Evolutionary conservation across 2,888 invertebrate species (phyloP).

Genomic region (Xylota sylvarum): DNA sequence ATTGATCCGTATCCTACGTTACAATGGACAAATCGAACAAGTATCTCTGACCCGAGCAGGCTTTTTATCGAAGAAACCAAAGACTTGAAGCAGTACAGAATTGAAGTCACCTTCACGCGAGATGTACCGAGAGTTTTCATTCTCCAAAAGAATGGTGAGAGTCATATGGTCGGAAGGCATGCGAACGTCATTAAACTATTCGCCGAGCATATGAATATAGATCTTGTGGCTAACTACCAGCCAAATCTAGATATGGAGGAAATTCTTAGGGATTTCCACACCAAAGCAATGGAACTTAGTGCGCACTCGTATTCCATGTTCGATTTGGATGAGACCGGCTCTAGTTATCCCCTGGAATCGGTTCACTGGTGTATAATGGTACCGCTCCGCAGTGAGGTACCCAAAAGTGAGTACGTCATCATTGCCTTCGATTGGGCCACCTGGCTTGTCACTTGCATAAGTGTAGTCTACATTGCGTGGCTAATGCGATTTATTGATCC

Average conservation of each 20-base stretch:
- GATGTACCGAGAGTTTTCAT: conserved; percentile 51
- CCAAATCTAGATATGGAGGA: conserved; percentile 35
- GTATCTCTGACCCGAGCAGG: conserved; percentile 6
- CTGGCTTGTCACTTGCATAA: conserved; percentile 79
- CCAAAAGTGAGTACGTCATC: conserved; percentile 81
- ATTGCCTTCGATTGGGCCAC: conserved; percentile 81
- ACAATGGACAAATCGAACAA: conserved; percentile 51
- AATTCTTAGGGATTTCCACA: conserved; percentile 39
- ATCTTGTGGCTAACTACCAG: conserved; percentile 23
- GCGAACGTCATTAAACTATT: conserved; percentile 49
- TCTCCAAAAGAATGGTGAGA: neutral
- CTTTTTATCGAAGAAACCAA: conserved; percentile 15
- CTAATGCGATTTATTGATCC: conserved; percentile 79
- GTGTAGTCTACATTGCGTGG: conserved; percentile 80
- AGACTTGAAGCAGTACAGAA: conserved; percentile 24
- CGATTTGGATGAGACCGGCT: conserved; percentile 49
- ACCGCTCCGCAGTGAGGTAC: conserved; percentile 82
- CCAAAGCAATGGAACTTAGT: conserved; percentile 27
- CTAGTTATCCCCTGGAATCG: conserved; percentile 81
- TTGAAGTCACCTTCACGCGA: conserved; percentile 44
- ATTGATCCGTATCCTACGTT: conserved; percentile 39
- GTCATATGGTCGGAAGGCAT: conserved; percentile 45
- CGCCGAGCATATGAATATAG: conserved; percentile 55
- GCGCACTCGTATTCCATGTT: conserved; percentile 59
- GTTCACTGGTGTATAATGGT: conserved; percentile 82